Conservation (phyloP, 2,797 vertebrate genomes). For the Amazonetta brasiliensis region DNA sequence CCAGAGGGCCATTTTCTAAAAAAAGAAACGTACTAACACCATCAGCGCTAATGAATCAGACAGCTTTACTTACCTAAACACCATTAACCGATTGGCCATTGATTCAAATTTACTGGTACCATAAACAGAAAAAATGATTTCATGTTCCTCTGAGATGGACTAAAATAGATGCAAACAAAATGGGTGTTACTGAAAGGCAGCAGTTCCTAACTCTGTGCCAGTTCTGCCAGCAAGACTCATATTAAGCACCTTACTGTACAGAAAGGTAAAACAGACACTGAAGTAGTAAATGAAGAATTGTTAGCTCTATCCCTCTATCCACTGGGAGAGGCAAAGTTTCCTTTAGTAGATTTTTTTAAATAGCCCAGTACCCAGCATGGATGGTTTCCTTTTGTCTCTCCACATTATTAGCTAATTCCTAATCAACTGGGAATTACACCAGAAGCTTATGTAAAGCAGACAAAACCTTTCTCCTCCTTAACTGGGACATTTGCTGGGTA, state of each 20-base stretch:
- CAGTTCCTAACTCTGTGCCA: neutral
- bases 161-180: neutral
- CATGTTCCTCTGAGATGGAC: neutral
- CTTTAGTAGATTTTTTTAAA: neutral
- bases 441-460: neutral
- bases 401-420: neutral
- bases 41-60: neutral
- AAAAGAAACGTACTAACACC: neutral
- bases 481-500: neutral
- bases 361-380: neutral
- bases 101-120: neutral
- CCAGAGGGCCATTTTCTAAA: neutral
- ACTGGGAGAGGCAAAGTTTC: neutral
- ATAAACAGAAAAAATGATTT: neutral
- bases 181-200: neutral
- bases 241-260: accelerated
- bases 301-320: neutral
- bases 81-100: neutral
- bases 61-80: neutral
- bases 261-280: neutral
- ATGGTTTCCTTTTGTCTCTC: neutral
- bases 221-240: neutral
- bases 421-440: neutral
- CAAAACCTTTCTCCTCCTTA: neutral
- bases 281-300: neutral